A percentile compares a stretch with the other conserved stretches of the same genome.
Conservation (phyloP, 2,888 invertebrate genomes). For the Archaeoteleia sp. region DNA sequence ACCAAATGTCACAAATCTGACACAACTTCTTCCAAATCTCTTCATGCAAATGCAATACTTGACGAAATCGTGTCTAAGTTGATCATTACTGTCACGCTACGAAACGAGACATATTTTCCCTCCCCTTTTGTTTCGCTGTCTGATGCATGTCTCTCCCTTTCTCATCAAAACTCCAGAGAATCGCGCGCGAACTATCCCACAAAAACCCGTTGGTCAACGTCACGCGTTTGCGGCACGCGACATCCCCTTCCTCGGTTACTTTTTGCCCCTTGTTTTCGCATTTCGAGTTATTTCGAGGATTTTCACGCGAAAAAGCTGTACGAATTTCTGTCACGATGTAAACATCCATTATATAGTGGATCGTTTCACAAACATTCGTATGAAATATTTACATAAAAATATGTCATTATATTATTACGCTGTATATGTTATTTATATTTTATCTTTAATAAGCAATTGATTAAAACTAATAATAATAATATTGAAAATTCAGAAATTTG, state of each 20-base stretch:
- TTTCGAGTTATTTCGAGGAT: slow-evolving; percentile 35
- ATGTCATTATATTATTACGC: no score
- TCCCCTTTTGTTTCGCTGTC: slow-evolving; percentile 29
- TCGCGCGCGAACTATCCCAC: slow-evolving; percentile 46
- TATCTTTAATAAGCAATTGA: no score
- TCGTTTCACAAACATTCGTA: no score
- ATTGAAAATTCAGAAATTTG: no score
- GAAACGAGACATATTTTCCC: slow-evolving; percentile 33
- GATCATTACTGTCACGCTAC: slow-evolving; percentile 23
- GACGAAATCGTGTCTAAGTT: no score
- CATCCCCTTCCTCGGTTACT: slow-evolving; percentile 44
- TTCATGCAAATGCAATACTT: no score
- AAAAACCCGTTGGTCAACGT: slow-evolving; percentile 60
- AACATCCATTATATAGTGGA: no score
- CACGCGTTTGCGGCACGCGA: slow-evolving; percentile 57
- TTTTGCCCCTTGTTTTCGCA: slow-evolving; percentile 27
- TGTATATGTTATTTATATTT: no score
- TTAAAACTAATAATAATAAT: no score
- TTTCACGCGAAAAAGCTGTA: slow-evolving; percentile 30
- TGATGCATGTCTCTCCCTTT: slow-evolving; percentile 21
- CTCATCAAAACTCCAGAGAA: slow-evolving; percentile 23
- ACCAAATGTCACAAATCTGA: no score
- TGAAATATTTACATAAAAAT: no score
- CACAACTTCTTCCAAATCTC: no score
- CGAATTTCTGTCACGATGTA: slow-evolving; percentile 1